phyloP scores from a whole-genome alignment of 2,888 invertebrate genomes.

The Coelinius sp. region DNA sequence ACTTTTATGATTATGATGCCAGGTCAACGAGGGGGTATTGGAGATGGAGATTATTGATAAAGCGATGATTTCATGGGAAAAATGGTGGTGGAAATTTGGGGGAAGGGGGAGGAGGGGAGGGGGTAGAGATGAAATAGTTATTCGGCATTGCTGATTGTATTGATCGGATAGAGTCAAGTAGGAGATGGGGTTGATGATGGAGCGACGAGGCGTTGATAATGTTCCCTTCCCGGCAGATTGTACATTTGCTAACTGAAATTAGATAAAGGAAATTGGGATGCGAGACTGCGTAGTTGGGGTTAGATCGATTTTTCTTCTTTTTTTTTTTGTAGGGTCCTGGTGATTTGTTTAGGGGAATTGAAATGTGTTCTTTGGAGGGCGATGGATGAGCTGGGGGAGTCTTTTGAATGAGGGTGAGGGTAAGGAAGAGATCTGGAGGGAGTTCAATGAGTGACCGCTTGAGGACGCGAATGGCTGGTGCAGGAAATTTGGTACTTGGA shows the following conservation, averaged over 20 bases:
- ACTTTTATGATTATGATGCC: neutral
- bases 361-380: neutral
- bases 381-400: neutral
- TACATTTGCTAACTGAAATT: constrained; percentile 17
- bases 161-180: constrained; percentile 36
- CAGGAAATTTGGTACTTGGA: neutral
- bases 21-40: neutral
- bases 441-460: neutral
- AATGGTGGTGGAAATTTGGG: neutral
- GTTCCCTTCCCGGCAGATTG: neutral
- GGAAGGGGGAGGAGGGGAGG: neutral
- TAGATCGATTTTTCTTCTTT: neutral
- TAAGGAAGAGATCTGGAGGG: neutral
- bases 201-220: constrained; percentile 20
- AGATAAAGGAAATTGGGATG: constrained; percentile 17
- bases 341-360: neutral
- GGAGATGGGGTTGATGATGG: constrained; percentile 30
- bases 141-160: constrained; percentile 38
- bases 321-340: no score
- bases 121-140: constrained; percentile 3
- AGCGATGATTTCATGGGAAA: constrained; percentile 1
- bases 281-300: neutral
- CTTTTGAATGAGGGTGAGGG: neutral
- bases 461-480: neutral
- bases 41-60: constrained; percentile 6